Evolutionary conservation across 2,797 vertebrate genomes (phyloP), one percentile per base, ranked within the genome.

Genomic region (Taeniopygia guttata): DNA sequence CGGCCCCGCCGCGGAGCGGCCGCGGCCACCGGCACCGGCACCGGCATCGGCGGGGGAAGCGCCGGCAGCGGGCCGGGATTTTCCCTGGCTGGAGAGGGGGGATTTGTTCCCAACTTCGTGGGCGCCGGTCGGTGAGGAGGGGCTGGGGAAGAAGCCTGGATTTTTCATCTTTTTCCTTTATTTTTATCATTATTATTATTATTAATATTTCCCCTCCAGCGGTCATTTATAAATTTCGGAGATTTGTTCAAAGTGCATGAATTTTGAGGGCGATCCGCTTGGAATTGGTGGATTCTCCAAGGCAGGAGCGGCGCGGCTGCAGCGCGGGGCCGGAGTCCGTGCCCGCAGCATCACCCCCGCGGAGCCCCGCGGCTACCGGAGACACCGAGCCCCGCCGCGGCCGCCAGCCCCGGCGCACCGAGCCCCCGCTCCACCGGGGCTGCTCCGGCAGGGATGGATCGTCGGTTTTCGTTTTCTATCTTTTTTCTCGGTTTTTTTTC

Each of bases 81-180:
- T 67, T 73, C 82, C 92, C 89, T 3, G 88, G 13, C 69, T 90
- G 74, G 68, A 88, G 77, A 63, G 77, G 68, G 84, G 88, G 68
- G 36, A 86, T 83, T 72, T 79, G 73, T 58, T 91, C 85, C 91
- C 89, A 95, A 95, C 91, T 95, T 93, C 85, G 73, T 36, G 73
- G 69, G 74, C 88, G 60, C 85, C 79, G 48, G 34, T 83, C 66
- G 88, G 74, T 93, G 94, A 95, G 91, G 66, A 67, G 55, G 82
- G 78, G 55, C 55, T 79, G 82, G 68, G 84, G 82, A 59, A 70
- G 58, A 79, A 89, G 81, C 68, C 77, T 86, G 91, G 77, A 79
- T 79, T 89, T 89, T 88, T 46, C 17, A 29, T 70, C 22, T 66
- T 88, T 75, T 82, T 43, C 5, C 38, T 32, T 81, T 48, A 5